phyloP scores from a whole-genome alignment of 53 echinoderm and acorn worm genomes.

The Echinarachnius parma region DNA sequence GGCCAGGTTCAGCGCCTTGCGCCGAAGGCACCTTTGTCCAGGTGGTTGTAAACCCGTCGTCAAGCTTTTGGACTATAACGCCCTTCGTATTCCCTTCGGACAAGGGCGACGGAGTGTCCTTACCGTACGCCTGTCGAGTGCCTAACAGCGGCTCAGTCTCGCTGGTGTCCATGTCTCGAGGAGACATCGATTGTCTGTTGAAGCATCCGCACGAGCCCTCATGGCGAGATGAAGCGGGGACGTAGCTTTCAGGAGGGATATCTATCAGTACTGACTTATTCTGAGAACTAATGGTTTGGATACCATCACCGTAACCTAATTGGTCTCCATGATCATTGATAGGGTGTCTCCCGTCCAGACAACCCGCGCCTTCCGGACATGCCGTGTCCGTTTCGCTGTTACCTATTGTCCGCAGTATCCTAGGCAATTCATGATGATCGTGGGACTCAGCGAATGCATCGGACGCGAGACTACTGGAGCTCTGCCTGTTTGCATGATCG shows the following conservation, averaged over 20 bases:
- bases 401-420: conserved; percentile 57
- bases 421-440: conserved; percentile 52
- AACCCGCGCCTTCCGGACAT: conserved; percentile 48
- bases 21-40: conserved; percentile 80
- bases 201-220: conserved; percentile 39
- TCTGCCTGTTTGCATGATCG: conserved; percentile 69
- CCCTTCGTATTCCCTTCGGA: conserved; percentile 42
- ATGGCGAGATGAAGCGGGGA: conserved; percentile 19
- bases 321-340: conserved; percentile 12
- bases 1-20: conserved; percentile 6
- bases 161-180: conserved; percentile 57
- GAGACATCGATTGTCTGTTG: conserved; percentile 32
- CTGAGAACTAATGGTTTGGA: conserved; percentile 33
- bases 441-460: conserved; percentile 59
- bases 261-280: conserved; percentile 23
- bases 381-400: conserved; percentile 62
- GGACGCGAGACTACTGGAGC: conserved; percentile 75
- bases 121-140: conserved; percentile 39
- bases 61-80: conserved; percentile 83
- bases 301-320: conserved; percentile 13
- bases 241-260: conserved; percentile 22
- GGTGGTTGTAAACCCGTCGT: conserved; percentile 91
- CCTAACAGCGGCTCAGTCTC: conserved; percentile 78
- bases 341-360: conserved; percentile 6
- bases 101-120: conserved; percentile 40